Conservation (phyloP, 2,888 invertebrate genomes). For the Tanytarsus gracilentus region DNA sequence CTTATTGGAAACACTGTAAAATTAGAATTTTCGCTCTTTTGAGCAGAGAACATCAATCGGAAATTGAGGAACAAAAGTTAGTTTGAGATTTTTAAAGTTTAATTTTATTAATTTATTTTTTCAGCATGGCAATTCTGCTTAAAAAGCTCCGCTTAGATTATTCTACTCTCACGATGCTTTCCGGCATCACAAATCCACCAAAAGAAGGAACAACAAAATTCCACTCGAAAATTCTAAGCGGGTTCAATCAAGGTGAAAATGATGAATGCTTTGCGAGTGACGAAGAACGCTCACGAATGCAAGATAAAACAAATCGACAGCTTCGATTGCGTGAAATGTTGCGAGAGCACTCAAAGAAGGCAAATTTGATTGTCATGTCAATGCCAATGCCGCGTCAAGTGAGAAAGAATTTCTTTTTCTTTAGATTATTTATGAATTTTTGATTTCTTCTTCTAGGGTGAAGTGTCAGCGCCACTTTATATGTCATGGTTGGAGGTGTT, state of each 20-base stretch:
- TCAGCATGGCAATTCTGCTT: slow-evolving; percentile 85
- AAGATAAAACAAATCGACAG: slow-evolving; percentile 85
- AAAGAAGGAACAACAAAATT: slow-evolving; percentile 60
- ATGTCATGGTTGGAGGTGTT: slow-evolving; percentile 94
- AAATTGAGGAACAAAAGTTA: slow-evolving; percentile 78
- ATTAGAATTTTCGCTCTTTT: slow-evolving; percentile 75
- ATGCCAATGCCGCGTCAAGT: slow-evolving; percentile 87
- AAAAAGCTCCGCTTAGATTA: slow-evolving; percentile 92
- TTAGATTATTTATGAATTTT: background rate
- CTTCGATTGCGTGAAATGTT: slow-evolving; percentile 83
- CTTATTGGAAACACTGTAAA: slow-evolving; percentile 67
- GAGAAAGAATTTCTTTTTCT: slow-evolving; percentile 33
- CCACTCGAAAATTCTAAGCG: slow-evolving; percentile 62
- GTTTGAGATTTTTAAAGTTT: slow-evolving; percentile 33
- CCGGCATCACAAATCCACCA: slow-evolving; percentile 79
- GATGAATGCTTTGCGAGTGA: slow-evolving; percentile 46
- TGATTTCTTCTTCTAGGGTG: slow-evolving; percentile 47
- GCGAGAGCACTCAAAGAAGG: slow-evolving; percentile 73
- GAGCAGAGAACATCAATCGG: slow-evolving; percentile 66
- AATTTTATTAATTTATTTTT: slow-evolving; percentile 34
- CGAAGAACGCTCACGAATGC: slow-evolving; percentile 60
- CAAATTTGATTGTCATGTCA: slow-evolving; percentile 92
- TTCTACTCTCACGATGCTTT: slow-evolving; percentile 82
- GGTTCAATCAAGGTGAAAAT: slow-evolving; percentile 48
- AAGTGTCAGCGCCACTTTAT: slow-evolving; percentile 83